Conservation (phyloP, 2,113 vertebrate genomes). For the Semnornis frantzii region DNA sequence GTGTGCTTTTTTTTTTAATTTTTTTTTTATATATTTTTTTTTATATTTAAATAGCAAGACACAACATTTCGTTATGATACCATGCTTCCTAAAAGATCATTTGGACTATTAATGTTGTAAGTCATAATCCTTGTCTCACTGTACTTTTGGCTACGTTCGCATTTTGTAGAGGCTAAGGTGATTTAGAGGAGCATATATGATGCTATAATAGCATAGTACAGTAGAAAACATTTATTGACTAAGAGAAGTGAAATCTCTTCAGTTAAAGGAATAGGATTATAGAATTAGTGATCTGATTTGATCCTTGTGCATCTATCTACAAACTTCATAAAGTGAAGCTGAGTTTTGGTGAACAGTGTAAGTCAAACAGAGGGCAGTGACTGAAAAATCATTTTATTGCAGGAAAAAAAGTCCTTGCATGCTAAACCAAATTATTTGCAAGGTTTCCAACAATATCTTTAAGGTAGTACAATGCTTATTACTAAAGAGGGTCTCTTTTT, state of each 20-base stretch:
- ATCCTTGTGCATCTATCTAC: background rate
- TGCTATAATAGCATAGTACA: background rate
- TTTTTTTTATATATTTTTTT: too few species aligned
- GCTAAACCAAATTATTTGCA: background rate
- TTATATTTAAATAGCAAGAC: background rate
- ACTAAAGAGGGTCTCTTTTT: background rate
- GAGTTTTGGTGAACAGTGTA: background rate
- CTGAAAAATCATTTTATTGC: conserved; percentile 5
- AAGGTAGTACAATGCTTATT: background rate
- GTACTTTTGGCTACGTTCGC: background rate
- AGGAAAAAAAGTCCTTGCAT: background rate
- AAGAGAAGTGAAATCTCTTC: background rate
- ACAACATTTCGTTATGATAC: background rate
- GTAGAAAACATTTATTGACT: background rate
- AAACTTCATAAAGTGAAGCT: background rate
- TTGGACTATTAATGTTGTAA: background rate
- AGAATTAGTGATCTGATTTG: background rate
- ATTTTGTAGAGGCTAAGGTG: background rate
- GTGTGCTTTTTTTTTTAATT: background rate
- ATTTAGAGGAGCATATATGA: background rate
- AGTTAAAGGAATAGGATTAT: background rate
- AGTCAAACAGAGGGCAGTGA: background rate
- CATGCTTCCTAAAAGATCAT: background rate
- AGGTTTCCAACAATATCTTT: background rate
- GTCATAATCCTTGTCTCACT: background rate